phyloP scores from a whole-genome alignment of 2,113 vertebrate species.

The Nymphicus hollandicus region DNA sequence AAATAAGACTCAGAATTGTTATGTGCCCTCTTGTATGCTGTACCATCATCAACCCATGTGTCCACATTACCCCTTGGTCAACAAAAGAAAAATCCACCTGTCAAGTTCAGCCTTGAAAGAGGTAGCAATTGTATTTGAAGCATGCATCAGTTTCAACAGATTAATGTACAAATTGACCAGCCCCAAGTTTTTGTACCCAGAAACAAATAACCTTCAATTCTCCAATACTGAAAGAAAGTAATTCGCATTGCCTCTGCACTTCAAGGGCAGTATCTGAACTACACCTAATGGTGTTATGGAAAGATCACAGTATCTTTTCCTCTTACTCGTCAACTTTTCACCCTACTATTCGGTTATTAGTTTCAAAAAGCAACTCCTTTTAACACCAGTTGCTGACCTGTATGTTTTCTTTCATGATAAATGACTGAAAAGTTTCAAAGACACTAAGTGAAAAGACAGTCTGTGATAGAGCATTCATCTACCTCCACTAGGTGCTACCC shows the following conservation, averaged over 20 bases:
- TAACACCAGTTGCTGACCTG: not conserved
- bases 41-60: not conserved
- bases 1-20: not conserved
- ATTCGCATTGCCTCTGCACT: not conserved
- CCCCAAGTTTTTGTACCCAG: not conserved
- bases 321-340: not conserved
- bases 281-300: not conserved
- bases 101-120: not conserved
- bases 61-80: not conserved
- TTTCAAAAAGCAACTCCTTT: not conserved
- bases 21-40: not conserved
- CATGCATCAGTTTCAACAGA: not conserved
- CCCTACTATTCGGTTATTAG: not conserved
- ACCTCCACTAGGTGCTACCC: not conserved
- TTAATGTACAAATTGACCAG: not conserved
- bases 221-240: not conserved
- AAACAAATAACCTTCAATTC: not conserved
- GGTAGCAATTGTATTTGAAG: not conserved
- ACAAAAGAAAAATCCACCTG: not conserved
- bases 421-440: not conserved
- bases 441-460: not conserved
- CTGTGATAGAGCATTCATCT: not conserved
- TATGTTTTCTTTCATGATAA: not conserved
- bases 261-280: not conserved
- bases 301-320: not conserved